Evolutionary conservation across 2,113 vertebrate species (phyloP), one percentile per base, ranked within the genome.

Genomic region (Atlantisia rogersi): DNA sequence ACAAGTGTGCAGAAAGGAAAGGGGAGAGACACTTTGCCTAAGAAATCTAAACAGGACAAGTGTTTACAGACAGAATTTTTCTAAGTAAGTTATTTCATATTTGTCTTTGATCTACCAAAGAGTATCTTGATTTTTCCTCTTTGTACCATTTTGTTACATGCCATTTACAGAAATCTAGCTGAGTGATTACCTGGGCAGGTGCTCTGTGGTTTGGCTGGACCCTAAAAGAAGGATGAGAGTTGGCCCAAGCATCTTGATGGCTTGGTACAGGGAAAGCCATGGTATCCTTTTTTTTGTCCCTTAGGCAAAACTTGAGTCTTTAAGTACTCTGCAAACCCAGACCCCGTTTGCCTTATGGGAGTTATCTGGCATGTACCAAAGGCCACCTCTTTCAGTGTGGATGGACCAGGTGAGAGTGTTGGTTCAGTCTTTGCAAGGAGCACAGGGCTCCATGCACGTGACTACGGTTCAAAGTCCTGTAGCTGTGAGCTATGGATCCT

Each of bases 381-480:
- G 28, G 24, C 46, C 24, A 56, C 40, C 35, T 55, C 21, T 69
- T 75, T 28, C 37, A 68, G 39, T 55, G 82, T 1, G 0, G 63
- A 20, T 76, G 40, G 40, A 48, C 17, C 55, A 56, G 16, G 26
- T 22, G 56, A 63, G 62, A 82, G 40, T 31, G 25, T 32, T 2
- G 0, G 62, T 46, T n/a, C 32, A 25, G 32, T 28, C 56, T 76
- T 56, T 28, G 40, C 35, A 76, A 65, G 44, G 37, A 82, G 25
- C 35, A 42, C 31, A 46, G 42, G 42, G 53, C n/a, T 46, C 10
- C 25, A 28, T 5, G 26, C 3, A 0, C 3, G 0, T n/a, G 24
- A 6, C 24, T 50, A 1, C 0, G 2, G 37, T 63, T 82, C 26
- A 11, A 15, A 50, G 71, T 37, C 29, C 58, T 80, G 42, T 42